Base-by-base conservation (phyloP, 2,113 vertebrate species). In the Onychorhynchus coronatus region DNA sequence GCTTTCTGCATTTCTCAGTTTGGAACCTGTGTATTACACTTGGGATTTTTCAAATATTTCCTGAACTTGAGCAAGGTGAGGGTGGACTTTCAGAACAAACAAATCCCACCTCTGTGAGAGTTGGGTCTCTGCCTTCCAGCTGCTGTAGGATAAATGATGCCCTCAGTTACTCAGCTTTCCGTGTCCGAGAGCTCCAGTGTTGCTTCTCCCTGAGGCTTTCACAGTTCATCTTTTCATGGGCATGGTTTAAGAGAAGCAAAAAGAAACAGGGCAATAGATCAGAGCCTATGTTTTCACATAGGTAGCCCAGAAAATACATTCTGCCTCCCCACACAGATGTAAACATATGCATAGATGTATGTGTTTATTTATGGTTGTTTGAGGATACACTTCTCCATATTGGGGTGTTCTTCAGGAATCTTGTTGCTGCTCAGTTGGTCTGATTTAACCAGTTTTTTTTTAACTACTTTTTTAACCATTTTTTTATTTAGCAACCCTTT, bases 351-450 rank as follows among this genome's bases (percentile, higher is more conserved):
- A 35, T 23, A 65, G 3, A 3, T 50, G 5, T 28, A 16, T 30
- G 23, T 19, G 8, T 47, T 5, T 63, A 39, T 27, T 24, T 46
- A 5, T 28, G 31, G 33, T 71, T 71, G 33, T 37, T 82, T 37
- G 58, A 81, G 31, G 23, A n/a, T 47, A 55, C 49, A 23, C 20
- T 74, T 66, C n/a, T 75, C 19, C 23, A 5, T 42, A 61, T 8
- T 66, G 19, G 9, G 5, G 33, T n/a, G 24, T 59, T 59, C 44
- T 76, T 59, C 28, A 39, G 35, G 12, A 79, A 37, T 8, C 0
- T 1, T 5, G 16, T n/a, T 1, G 3, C 41, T 53, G n/a, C 16
- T 59, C 11, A 33, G 33, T 10, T 4, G 6, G 7, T 65, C n/a
- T 47, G 19, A 21, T 47, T 33, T 59, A 59, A 39, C 4, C 31